These are phyloP conservation scores for Dendrocopos noguchii DNA, from an alignment of 2,113 vertebrate genomes.

Conservation along the genomic window DNA sequence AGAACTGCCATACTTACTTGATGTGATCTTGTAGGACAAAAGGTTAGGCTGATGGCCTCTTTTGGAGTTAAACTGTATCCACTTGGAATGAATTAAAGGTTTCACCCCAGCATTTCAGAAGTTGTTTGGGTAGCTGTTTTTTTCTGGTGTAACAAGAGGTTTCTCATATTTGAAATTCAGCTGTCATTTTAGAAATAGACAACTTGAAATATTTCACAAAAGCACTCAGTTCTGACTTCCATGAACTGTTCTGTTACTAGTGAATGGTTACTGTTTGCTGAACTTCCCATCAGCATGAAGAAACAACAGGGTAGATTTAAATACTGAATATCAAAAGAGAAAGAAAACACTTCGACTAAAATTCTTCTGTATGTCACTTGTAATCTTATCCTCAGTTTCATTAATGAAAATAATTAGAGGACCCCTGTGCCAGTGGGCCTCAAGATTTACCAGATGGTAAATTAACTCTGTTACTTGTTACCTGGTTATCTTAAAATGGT, in stretches of 20 bases:
- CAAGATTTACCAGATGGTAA: neutral
- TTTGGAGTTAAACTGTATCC: neutral
- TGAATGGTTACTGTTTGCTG: neutral
- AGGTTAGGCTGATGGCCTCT: neutral
- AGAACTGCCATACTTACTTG: neutral
- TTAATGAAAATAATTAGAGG: neutral
- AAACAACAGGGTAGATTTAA: neutral
- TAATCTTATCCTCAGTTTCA: neutral
- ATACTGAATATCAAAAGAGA: neutral
- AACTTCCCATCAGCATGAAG: neutral
- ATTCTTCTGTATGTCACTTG: neutral
- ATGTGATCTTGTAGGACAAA: neutral
- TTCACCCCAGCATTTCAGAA: neutral
- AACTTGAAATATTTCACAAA: neutral
- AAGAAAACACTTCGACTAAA: neutral
- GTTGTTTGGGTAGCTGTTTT: neutral
- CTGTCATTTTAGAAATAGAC: neutral
- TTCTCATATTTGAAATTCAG: neutral
- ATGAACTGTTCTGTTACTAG: neutral
- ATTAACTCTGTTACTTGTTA: neutral
- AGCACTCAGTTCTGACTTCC: neutral
- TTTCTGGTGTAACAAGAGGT: neutral
- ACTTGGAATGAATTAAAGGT: neutral
- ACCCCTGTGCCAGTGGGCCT: neutral
- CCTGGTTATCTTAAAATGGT: neutral